These are phyloP conservation scores for Scaptomyza flava DNA, from an alignment of 2,888 invertebrate genomes.

Conservation along the genomic window DNA sequence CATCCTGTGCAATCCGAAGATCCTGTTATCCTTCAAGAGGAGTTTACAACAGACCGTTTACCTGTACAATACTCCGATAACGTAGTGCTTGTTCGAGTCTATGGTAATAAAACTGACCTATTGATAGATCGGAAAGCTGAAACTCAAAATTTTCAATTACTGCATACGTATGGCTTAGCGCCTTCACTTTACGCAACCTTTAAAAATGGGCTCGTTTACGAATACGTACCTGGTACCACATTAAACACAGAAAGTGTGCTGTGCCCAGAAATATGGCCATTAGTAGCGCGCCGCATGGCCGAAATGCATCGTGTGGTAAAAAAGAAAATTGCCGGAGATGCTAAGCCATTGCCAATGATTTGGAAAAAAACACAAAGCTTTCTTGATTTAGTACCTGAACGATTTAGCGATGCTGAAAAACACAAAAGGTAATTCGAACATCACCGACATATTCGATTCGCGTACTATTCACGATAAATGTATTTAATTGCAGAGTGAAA, in stretches of 20 bases:
- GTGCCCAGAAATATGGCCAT: conserved; percentile 88
- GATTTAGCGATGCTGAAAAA: conserved; percentile 88
- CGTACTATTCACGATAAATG: background rate
- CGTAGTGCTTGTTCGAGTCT: conserved; percentile 93
- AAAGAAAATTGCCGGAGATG: conserved; percentile 39
- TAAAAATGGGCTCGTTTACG: conserved; percentile 96
- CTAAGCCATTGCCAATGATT: conserved; percentile 86
- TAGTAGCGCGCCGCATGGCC: conserved; percentile 93
- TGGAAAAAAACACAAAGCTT: conserved; percentile 92
- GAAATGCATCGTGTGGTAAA: conserved; percentile 89
- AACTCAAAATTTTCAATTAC: conserved; percentile 87
- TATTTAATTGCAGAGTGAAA: conserved; percentile 86
- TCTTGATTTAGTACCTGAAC: conserved; percentile 89
- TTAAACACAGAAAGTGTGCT: conserved; percentile 88
- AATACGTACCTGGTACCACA: conserved; percentile 93
- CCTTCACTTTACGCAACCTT: conserved; percentile 95
- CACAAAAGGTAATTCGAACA: conserved; percentile 87
- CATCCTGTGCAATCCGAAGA: conserved; percentile 52
- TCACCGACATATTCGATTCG: background rate
- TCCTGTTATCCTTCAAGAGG: conserved; percentile 49
- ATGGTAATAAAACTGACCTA: conserved; percentile 96
- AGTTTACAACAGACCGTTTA: conserved; percentile 57
- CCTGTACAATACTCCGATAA: conserved; percentile 84
- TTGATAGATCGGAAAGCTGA: conserved; percentile 95
- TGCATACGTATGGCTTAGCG: conserved; percentile 91